A percentile compares a stretch with the other conserved stretches of the same genome.
These are phyloP conservation scores for Neofelis nebulosa DNA, from an alignment of 2,113 vertebrate genomes.

Conservation along the genomic window DNA sequence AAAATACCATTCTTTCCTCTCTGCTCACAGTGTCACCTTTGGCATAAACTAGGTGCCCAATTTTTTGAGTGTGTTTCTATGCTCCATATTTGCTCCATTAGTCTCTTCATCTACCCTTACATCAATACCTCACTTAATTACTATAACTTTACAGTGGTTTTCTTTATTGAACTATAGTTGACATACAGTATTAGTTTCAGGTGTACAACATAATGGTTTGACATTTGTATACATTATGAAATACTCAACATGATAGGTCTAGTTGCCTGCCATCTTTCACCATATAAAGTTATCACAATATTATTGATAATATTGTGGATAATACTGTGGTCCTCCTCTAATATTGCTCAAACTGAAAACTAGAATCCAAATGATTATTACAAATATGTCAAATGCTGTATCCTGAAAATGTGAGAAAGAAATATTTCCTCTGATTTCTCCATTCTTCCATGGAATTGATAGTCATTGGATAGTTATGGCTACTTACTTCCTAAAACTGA, in stretches of 20 bases:
- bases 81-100: background rate
- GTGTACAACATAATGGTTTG: background rate
- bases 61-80: background rate
- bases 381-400: background rate
- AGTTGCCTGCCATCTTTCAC: background rate
- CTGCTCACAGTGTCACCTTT: background rate
- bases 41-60: background rate
- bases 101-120: background rate
- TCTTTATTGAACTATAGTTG: background rate
- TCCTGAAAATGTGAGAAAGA: background rate
- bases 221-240: background rate
- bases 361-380: background rate
- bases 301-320: background rate
- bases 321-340: background rate
- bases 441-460: background rate
- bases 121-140: background rate
- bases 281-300: background rate
- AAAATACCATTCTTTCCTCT: background rate
- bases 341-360: background rate
- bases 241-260: background rate
- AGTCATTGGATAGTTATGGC: background rate
- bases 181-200: background rate
- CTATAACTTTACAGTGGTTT: background rate
- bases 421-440: background rate
- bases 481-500: background rate